Evolutionary conservation across 92 coral and sea anemone genomes (phyloP).

Genomic region (Micromussa lordhowensis): DNA sequence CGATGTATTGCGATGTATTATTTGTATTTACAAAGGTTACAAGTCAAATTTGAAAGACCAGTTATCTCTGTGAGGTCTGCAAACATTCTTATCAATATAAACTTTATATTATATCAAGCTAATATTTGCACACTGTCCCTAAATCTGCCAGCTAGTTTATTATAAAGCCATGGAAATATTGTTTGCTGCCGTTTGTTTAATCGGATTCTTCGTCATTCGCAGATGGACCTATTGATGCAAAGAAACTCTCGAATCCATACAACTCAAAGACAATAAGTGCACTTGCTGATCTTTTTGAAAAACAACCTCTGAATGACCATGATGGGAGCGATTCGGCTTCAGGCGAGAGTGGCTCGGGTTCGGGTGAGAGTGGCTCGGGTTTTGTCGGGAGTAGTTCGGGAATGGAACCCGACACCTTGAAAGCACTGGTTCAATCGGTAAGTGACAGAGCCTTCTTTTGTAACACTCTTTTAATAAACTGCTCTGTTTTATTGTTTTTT

Average conservation of each 20-base stretch:
- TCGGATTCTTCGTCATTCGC: not conserved
- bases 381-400: not conserved
- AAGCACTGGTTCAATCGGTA: not conserved
- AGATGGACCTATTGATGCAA: constrained; percentile 1
- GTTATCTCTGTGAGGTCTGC: too few species aligned
- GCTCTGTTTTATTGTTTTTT: too few species aligned
- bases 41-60: too few species aligned
- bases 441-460: not conserved
- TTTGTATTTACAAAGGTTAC: too few species aligned
- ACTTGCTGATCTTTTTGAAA: not conserved
- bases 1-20: too few species aligned
- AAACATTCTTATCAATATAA: too few species aligned
- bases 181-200: too few species aligned
- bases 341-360: not conserved
- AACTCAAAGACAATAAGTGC: not conserved
- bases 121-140: too few species aligned
- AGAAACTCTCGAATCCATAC: not conserved
- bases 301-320: not conserved
- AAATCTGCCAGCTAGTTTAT: too few species aligned
- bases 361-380: not conserved
- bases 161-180: too few species aligned
- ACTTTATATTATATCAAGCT: too few species aligned
- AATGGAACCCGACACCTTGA: not conserved
- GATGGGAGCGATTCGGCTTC: not conserved
- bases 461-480: too few species aligned